Conservation (phyloP, 2,797 vertebrate species). For the Heliangelus exortis region DNA sequence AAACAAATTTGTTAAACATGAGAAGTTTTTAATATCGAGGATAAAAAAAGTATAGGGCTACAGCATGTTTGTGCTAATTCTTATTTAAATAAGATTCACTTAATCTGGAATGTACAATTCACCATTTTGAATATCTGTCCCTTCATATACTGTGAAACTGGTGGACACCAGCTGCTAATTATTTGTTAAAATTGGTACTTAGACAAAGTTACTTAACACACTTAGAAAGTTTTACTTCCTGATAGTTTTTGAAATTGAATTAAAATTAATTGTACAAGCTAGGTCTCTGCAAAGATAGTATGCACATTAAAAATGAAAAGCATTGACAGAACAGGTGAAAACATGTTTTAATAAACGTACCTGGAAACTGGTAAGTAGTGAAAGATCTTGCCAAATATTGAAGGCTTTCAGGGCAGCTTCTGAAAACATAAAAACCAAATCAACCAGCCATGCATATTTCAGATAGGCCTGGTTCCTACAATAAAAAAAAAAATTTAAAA, state of each 20-base stretch:
- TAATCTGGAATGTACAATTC: background rate
- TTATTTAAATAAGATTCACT: conserved; percentile 1
- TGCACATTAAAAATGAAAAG: background rate
- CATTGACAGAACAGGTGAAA: conserved; percentile 4
- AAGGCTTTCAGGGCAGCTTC: background rate
- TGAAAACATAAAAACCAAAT: background rate
- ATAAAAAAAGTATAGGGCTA: background rate
- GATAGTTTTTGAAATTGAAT: background rate
- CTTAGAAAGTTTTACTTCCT: background rate
- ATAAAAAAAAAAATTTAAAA: background rate
- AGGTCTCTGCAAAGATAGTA: background rate
- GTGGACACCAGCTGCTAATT: background rate
- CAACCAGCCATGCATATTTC: background rate
- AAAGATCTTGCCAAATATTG: conserved; percentile 23
- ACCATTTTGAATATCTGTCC: background rate
- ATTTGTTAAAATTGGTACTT: background rate
- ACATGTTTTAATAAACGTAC: background rate
- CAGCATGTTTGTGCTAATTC: conserved; percentile 7
- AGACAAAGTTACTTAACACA: accelerated
- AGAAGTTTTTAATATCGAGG: background rate
- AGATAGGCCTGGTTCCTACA: background rate
- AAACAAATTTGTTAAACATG: conserved; percentile 65
- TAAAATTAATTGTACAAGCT: background rate
- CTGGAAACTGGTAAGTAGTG: background rate
- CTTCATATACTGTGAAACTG: background rate